phyloP scores from a whole-genome alignment of 1,140 invertebrate species.

The Drosophila lacteicornis region DNA sequence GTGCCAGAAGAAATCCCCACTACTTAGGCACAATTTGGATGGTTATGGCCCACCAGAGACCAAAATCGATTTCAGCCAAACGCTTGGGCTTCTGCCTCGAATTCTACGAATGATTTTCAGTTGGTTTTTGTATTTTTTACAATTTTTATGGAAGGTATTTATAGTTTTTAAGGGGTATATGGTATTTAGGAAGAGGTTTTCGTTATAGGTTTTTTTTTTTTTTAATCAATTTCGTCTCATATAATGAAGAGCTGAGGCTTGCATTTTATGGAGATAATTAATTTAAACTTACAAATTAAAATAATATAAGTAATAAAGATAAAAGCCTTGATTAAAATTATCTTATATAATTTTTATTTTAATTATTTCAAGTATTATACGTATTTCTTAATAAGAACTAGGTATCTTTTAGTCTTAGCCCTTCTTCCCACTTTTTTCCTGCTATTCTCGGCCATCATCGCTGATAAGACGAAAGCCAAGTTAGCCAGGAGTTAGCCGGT shows the following conservation, averaged over 20 bases:
- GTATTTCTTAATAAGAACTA: background rate
- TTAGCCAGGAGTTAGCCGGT: constrained; percentile 27
- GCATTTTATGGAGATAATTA: too few relatives aligned
- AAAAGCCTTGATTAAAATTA: too few relatives aligned
- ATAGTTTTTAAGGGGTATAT: background rate
- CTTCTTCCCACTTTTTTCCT: background rate
- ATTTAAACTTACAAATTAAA: too few relatives aligned
- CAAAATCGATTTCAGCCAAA: constrained; percentile 74
- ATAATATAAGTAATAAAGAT: too few relatives aligned
- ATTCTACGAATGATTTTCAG: constrained; percentile 77
- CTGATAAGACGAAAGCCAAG: constrained; percentile 59
- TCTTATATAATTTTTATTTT: too few relatives aligned
- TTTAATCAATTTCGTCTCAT: too few relatives aligned
- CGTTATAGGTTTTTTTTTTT: rapidly evolving
- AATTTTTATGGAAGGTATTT: constrained; percentile 11
- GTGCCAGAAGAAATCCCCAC: constrained; percentile 44
- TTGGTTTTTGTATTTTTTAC: constrained; percentile 18
- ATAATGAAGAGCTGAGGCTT: too few relatives aligned
- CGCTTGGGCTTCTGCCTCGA: constrained; percentile 40
- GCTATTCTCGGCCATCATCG: constrained; percentile 50
- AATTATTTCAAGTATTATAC: too few relatives aligned
- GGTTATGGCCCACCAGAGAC: constrained; percentile 82
- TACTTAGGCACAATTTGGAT: constrained; percentile 84
- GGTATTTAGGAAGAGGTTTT: background rate
- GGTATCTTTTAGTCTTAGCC: background rate